These are phyloP conservation scores for Marmota monax DNA, from an alignment of 2,113 vertebrate genomes.

Conservation along the genomic window DNA sequence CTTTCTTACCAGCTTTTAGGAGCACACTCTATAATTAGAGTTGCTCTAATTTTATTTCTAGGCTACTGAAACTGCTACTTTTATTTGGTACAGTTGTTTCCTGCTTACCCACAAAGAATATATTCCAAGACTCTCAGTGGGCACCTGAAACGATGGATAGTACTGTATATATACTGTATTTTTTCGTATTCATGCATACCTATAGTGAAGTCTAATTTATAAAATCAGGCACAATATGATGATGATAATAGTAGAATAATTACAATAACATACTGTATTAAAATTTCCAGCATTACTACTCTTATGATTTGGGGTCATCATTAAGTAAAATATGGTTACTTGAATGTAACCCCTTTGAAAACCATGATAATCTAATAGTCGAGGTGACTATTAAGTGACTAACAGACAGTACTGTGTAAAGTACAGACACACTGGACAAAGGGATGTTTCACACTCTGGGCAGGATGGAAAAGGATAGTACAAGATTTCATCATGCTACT, in stretches of 20 bases:
- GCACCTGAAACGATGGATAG: not conserved
- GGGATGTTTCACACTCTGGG: too few species aligned
- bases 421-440: not conserved
- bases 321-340: not conserved
- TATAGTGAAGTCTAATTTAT: not conserved
- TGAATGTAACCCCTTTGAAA: not conserved
- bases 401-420: not conserved
- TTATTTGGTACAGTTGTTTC: not conserved
- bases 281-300: not conserved
- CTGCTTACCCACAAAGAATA: too few species aligned
- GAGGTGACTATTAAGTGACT: not conserved
- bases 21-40: not conserved
- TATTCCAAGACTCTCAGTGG: not conserved
- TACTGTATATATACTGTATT: not conserved
- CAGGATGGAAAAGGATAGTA: not conserved
- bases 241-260: not conserved
- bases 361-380: not conserved
- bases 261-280: not conserved
- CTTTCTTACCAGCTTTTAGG: slow-evolving; percentile 15
- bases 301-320: not conserved
- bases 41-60: slow-evolving; percentile 10
- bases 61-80: not conserved
- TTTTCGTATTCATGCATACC: not conserved
- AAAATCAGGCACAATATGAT: not conserved
- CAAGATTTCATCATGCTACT: not conserved